Base-by-base conservation (phyloP, 2,797 vertebrate species). In the Dicrostonyx torquatus region DNA sequence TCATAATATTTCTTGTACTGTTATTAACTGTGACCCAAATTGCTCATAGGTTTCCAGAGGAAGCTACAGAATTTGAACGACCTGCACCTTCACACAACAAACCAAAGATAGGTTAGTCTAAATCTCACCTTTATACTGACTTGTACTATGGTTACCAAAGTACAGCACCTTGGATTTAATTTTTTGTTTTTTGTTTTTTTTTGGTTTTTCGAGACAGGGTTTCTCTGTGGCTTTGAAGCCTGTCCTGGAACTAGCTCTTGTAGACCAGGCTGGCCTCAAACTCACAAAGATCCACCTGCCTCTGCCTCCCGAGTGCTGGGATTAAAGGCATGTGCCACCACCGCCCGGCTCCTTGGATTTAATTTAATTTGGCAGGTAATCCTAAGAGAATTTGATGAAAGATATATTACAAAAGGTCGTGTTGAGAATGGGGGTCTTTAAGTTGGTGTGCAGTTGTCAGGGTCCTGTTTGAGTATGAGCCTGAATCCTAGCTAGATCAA, bases 1-100 rank as follows among this genome's bases (percentile, higher is more conserved):
- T 87, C 62, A 87, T 34, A 22, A 58, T 94, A 68, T 85, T 89
- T 95, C 58, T 53, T 79, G 10, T 37, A 77, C 29, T 89, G 83
- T 29, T 50, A 58, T 26, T 75, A 85, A 77, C 29, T n/a, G 60
- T 86, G 76, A 17, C 48, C 20, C 70, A 5, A 75, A 18, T 88
- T 88, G 53, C 24, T 91, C 55, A 53, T 64, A 85, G 89, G 14
- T 13, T 70, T 48, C 4, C 80, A 86, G 20, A 77, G 34, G 64
- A 55, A n/a, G 77, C 50, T 75, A 78, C 29, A 92, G 43, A 89
- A 45, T n/a, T 82, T 17, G 29, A 66, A 78, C 86, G 1, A 29
- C 0, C 48, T 62, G 26, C 0, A 4, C 1, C 22, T 87, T 93
- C 50, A 43, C 8, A 66, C 86, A 78, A 55, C 34, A n/a, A 87